A percentile compares a stretch with the other conserved stretches of the same genome.
These are phyloP conservation scores for Adineta ricciae DNA, from an alignment of 2,888 invertebrate species.

Conservation along the genomic window DNA sequence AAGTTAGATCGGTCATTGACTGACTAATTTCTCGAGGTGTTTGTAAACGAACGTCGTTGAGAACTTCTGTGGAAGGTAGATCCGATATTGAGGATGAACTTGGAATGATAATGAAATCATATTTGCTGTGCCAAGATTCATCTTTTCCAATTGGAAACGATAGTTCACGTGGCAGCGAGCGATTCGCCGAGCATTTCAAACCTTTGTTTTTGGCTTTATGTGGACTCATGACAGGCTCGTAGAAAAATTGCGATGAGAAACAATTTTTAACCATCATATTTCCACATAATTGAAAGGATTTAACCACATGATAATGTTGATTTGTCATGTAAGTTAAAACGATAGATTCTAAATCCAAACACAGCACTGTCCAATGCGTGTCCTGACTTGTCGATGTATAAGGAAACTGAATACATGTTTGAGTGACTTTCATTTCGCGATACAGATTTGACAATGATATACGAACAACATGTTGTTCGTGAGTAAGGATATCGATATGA, in stretches of 20 bases:
- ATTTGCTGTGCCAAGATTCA: conserved; percentile 46
- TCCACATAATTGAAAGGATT: conserved; percentile 47
- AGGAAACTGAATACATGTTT: conserved; percentile 50
- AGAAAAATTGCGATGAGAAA: conserved; percentile 46
- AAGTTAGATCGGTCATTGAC: background rate
- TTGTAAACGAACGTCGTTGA: background rate
- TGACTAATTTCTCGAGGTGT: background rate
- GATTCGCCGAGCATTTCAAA: conserved; percentile 34
- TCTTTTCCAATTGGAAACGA: conserved; percentile 43
- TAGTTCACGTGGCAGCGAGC: conserved; percentile 45
- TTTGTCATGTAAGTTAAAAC: background rate
- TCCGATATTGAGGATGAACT: background rate
- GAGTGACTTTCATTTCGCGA: conserved; percentile 48
- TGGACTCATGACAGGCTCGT: conserved; percentile 44
- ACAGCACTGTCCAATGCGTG: conserved; percentile 46
- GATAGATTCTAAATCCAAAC: conserved; percentile 41
- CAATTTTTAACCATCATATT: conserved; percentile 48
- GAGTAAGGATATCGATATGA: conserved; percentile 47
- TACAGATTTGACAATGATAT: conserved; percentile 49
- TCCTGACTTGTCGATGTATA: conserved; percentile 39
- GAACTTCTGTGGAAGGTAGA: background rate
- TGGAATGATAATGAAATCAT: conserved; percentile 40
- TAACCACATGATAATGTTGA: conserved; percentile 41
- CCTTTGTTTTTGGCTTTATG: conserved; percentile 43
- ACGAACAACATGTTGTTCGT: conserved; percentile 44